phyloP scores from a whole-genome alignment of 2,113 vertebrate genomes.

The rat (Rattus norvegicus) region DNA sequence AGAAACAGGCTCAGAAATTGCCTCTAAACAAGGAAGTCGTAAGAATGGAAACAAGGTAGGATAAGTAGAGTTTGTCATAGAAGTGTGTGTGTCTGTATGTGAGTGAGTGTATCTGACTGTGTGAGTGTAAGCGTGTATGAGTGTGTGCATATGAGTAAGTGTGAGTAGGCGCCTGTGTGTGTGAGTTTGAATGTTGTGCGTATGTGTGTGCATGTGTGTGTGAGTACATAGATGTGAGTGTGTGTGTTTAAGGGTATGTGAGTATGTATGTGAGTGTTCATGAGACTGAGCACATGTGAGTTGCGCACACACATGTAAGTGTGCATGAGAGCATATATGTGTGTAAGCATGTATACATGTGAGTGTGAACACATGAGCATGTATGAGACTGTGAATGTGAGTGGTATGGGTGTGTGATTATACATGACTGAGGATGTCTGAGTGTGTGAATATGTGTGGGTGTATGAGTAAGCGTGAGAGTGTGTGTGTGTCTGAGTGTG shows the following conservation, averaged over 20 bases:
- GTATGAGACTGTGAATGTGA: background rate
- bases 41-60: background rate
- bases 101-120: background rate
- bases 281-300: background rate
- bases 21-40: background rate
- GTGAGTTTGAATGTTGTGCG: background rate
- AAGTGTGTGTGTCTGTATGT: background rate
- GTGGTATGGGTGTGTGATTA: background rate
- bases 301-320: background rate
- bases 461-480: background rate
- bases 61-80: background rate
- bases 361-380: background rate
- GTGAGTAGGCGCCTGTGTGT: background rate
- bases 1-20: background rate
- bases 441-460: background rate
- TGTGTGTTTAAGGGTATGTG: background rate
- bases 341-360: background rate
- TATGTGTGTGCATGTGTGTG: background rate
- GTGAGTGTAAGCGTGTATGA: background rate
- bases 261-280: background rate
- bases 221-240: background rate
- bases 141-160: no score
- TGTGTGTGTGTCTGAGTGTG: background rate
- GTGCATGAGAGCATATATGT: background rate
- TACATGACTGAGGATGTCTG: background rate